Conservation (phyloP, 2,113 vertebrate species). For the Platichthys stellatus region DNA sequence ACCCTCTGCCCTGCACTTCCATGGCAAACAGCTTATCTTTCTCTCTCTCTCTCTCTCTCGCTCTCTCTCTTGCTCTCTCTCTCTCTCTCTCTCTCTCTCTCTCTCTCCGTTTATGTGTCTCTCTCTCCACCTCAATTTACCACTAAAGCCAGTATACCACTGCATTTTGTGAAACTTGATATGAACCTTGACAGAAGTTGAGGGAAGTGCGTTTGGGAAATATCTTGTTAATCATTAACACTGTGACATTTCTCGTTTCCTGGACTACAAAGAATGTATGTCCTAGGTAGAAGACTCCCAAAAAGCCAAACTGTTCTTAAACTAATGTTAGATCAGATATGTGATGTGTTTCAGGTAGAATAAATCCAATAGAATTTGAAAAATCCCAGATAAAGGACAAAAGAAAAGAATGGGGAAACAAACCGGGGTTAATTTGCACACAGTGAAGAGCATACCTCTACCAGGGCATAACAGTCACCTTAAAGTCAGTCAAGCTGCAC, state of each 20-base stretch:
- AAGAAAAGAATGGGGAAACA: neutral
- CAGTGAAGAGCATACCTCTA: too few species aligned
- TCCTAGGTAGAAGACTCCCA: neutral
- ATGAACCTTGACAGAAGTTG: neutral
- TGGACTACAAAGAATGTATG: slow-evolving; percentile 1
- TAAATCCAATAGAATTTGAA: neutral
- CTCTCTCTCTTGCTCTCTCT: neutral
- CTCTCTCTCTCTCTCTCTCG: neutral
- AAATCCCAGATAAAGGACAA: neutral
- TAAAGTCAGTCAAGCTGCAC: too few species aligned
- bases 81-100: neutral
- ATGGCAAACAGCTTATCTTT: slow-evolving; percentile 2
- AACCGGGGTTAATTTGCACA: too few species aligned
- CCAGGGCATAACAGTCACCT: too few species aligned
- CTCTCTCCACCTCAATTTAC: neutral
- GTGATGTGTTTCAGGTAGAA: neutral
- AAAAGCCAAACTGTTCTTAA: neutral
- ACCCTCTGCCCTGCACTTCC: slow-evolving; percentile 18
- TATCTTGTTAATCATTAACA: slow-evolving; percentile 57
- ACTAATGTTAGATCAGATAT: neutral
- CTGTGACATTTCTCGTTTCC: neutral
- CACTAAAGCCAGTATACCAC: neutral
- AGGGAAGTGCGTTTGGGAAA: slow-evolving; percentile 4
- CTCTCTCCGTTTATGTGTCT: neutral
- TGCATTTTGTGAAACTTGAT: slow-evolving; percentile 40